These are phyloP conservation scores for Taenioides sp. DNA, from an alignment of 2,797 vertebrate genomes.

Conservation along the genomic window DNA sequence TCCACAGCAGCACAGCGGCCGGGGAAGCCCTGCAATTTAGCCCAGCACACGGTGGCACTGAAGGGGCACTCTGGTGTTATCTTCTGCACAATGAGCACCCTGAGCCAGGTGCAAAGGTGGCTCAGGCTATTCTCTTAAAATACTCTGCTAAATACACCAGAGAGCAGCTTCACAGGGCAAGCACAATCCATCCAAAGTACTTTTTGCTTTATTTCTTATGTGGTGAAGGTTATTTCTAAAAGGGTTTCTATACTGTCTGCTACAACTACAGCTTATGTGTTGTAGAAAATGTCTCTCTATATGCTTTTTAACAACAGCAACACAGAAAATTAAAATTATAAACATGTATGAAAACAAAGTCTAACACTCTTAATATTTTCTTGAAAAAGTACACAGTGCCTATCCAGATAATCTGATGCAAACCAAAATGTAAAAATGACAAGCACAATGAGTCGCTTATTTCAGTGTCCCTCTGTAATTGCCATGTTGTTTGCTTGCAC, in stretches of 20 bases:
- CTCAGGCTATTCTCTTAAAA: conserved; percentile 18
- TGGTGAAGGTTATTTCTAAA: neutral
- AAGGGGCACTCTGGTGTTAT: conserved; percentile 25
- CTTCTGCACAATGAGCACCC: conserved; percentile 27
- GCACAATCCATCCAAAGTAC: neutral
- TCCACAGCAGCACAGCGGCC: conserved; percentile 13
- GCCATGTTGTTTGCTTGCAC: conserved; percentile 2
- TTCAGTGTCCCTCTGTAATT: neutral
- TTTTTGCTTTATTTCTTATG: conserved; percentile 1
- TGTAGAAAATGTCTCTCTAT: neutral
- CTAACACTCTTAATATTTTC: neutral
- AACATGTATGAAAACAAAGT: neutral
- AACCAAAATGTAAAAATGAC: neutral
- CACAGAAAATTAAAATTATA: neutral
- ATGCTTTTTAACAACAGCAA: neutral
- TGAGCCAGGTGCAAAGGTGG: conserved; percentile 10
- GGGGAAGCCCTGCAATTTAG: conserved; percentile 17
- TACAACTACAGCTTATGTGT: neutral
- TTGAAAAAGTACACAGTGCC: neutral
- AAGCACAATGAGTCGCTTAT: neutral
- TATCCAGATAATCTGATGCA: neutral
- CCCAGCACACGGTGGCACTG: conserved; percentile 8
- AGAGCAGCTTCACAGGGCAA: conserved; percentile 2
- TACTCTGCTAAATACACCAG: conserved; percentile 5
- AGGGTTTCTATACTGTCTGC: neutral